Base-by-base conservation (phyloP, 2,797 vertebrate genomes). In the Hapalemur alaotrensis region DNA sequence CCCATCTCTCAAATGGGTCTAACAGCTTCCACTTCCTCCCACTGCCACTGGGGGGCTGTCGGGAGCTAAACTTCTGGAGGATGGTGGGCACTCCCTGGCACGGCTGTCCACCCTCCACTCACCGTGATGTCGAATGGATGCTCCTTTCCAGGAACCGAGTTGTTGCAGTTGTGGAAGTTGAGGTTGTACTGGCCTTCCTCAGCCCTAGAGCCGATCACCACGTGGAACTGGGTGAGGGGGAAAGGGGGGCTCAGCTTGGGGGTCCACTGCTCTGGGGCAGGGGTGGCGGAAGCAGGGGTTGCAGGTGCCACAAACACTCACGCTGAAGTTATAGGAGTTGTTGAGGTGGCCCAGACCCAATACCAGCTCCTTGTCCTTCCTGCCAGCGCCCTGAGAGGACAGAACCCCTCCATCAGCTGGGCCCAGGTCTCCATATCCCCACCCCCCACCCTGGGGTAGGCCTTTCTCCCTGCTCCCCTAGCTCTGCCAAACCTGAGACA, bases 161-260 rank as follows among this genome's bases (percentile, higher is more conserved):
- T 98, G 84, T 94, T 48, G 87, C 99, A 99, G 97, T 98, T 99
- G 98, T 99, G 98, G 97, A 99, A 99, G 97, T 98, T 98, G 54
- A 99, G 98, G 92, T 90, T 99, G 98, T 99, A 99, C n/a, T 99
- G 98, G 12, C 99, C 99, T 97, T 98, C 97, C 82, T 98, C 97
- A 0, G 98, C 98, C 96, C 91, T 73, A 17, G 87, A 78, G 87
- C 99, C 98, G 0, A 99, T 82, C 90, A 91, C 92, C 67, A 99
- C 54, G 1, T 95, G 97, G 97, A 99, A 99, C 99, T 99, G 97
- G 30, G 79, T 35, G 3, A 61, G 50, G 91, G 82, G 18, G 54
- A 70, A 91, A 25, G 12, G 54, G 1, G 72, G 46, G 20, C 35
- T 97, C 85, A 95, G 91, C 2, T 0, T 15, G 43, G 9, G 30